Conservation (phyloP, 2,888 invertebrate genomes). For the Platycnemis pennipes region DNA sequence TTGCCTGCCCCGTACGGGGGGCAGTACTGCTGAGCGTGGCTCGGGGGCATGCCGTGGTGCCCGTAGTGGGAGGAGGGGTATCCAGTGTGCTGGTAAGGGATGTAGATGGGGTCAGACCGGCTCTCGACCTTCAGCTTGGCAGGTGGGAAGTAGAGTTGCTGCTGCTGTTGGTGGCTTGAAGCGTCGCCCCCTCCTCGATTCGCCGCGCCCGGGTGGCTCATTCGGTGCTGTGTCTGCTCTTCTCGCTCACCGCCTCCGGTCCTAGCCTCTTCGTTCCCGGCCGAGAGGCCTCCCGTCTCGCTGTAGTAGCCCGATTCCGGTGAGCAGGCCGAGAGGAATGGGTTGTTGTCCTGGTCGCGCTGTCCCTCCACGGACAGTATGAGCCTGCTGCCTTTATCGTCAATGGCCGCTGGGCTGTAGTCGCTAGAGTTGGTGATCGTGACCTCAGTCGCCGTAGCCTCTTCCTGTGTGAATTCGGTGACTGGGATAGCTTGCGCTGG, state of each 20-base stretch:
- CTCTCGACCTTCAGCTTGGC: conserved; percentile 70
- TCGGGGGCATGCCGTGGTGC: conserved; percentile 42
- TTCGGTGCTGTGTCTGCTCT: conserved; percentile 71
- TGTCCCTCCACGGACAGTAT: conserved; percentile 71
- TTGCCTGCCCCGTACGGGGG: conserved; percentile 74
- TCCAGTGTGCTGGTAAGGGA: conserved; percentile 69
- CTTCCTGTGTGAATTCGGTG: conserved; percentile 72
- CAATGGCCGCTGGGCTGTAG: conserved; percentile 69
- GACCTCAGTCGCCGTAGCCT: conserved; percentile 74
- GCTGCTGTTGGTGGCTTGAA: conserved; percentile 13
- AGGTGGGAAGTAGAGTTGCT: conserved; percentile 57
- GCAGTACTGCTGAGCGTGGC: conserved; percentile 71
- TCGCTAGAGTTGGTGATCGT: conserved; percentile 70
- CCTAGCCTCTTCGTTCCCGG: neutral
- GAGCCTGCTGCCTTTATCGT: conserved; percentile 69
- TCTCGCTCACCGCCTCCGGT: conserved; percentile 65
- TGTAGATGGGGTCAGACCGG: conserved; percentile 69
- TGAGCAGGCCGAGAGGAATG: conserved; percentile 67
- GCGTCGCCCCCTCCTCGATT: conserved; percentile 24
- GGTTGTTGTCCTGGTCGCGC: conserved; percentile 69
- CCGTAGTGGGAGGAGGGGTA: conserved; percentile 53
- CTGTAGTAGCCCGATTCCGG: conserved; percentile 72
- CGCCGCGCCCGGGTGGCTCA: conserved; percentile 65
- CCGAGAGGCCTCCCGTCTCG: conserved; percentile 60
- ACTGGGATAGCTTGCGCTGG: conserved; percentile 70